Conservation (phyloP, 2,888 invertebrate species). For the Caenorhabditis zanzibari region DNA sequence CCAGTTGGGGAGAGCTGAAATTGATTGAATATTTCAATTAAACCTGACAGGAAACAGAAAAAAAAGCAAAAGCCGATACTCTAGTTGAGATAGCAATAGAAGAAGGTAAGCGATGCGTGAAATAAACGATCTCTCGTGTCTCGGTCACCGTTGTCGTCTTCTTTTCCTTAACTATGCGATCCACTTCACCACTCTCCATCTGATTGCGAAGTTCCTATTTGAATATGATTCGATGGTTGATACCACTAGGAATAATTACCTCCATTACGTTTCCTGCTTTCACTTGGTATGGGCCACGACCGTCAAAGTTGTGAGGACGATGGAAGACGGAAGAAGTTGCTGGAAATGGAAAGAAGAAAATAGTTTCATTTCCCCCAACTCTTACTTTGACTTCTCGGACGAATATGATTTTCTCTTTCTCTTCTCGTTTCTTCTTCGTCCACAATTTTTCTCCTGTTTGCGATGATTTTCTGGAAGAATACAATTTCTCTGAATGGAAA, state of each 20-base stretch:
- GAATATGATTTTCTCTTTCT: constrained; percentile 54
- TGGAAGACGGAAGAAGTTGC: not conserved
- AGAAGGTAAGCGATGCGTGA: constrained; percentile 69
- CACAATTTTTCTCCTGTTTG: constrained; percentile 46
- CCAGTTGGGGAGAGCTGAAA: constrained; percentile 64
- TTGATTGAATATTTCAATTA: not conserved
- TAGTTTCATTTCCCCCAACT: not conserved
- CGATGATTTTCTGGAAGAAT: constrained; percentile 58
- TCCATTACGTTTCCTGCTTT: constrained; percentile 45
- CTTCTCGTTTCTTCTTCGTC: constrained; percentile 63
- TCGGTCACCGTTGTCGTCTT: constrained; percentile 75
- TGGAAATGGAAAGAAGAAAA: not conserved
- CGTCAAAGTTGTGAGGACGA: constrained; percentile 49
- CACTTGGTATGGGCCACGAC: constrained; percentile 14
- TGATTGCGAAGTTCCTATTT: constrained; percentile 65
- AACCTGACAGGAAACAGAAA: not conserved
- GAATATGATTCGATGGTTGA: constrained; percentile 1
- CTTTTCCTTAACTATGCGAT: constrained; percentile 72
- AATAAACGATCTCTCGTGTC: constrained; percentile 72
- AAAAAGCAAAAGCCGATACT: constrained; percentile 56
- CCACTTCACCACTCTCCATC: constrained; percentile 65
- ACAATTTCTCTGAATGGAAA: not conserved
- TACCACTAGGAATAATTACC: constrained; percentile 9
- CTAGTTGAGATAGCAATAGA: constrained; percentile 67
- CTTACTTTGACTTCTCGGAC: constrained; percentile 46